Evolutionary conservation across 1,140 invertebrate genomes (phyloP).

Genomic region (Sitobion miscanthi): DNA sequence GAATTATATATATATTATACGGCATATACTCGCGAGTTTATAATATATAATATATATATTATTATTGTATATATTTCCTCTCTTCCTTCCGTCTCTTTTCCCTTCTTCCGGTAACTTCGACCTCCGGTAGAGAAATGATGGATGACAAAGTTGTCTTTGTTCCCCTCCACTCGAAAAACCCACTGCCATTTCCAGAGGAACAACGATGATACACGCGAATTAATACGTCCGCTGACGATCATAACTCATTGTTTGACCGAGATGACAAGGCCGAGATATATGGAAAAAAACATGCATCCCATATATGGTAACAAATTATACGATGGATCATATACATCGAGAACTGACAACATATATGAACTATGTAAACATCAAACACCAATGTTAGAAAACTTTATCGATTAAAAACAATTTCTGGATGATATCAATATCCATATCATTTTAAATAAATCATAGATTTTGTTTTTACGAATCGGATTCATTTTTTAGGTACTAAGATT

Average conservation of each 20-base stretch:
- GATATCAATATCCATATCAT: neutral
- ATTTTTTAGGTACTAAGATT: neutral
- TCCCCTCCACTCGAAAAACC: slow-evolving; percentile 8
- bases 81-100: neutral
- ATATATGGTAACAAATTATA: neutral
- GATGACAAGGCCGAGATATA: slow-evolving; percentile 33
- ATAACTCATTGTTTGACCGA: slow-evolving; percentile 55
- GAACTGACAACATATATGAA: neutral
- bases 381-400: neutral
- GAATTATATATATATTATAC: slow-evolving; percentile 2
- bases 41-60: slow-evolving; percentile 5
- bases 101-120: neutral
- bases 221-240: slow-evolving; percentile 43
- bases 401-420: neutral
- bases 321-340: neutral
- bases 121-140: slow-evolving; percentile 48
- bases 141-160: slow-evolving; percentile 47
- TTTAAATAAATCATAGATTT: neutral
- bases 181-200: neutral
- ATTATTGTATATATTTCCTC: neutral
- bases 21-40: neutral
- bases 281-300: neutral
- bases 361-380: slow-evolving; percentile 15
- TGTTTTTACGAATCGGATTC: neutral
- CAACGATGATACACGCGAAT: slow-evolving; percentile 25